Conservation (phyloP, 2,888 invertebrate species). For the Drosophila colorata region DNA sequence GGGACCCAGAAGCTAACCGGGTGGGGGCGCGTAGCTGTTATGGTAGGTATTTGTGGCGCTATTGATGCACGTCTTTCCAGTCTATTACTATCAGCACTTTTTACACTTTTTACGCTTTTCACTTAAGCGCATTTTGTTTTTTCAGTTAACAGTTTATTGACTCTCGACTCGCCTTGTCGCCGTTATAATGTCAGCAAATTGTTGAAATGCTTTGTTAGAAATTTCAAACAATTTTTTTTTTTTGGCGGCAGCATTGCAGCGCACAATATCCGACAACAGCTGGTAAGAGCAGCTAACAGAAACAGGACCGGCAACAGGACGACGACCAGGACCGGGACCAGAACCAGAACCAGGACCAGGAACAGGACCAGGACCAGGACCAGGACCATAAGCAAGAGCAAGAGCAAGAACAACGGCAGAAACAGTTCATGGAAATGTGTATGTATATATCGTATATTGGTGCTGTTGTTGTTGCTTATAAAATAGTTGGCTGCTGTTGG, state of each 20-base stretch:
- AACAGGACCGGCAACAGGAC: constrained; percentile 5
- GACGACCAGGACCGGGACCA: constrained; percentile 4
- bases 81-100: constrained; percentile 77
- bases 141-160: constrained; percentile 79
- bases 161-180: constrained; percentile 76
- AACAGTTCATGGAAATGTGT: constrained; percentile 5
- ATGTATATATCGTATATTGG: constrained; percentile 6
- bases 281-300: background rate
- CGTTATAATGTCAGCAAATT: constrained; percentile 81
- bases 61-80: constrained; percentile 75
- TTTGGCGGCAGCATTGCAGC: constrained; percentile 56
- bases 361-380: constrained; percentile 1
- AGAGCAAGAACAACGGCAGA: background rate
- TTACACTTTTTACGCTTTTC: constrained; percentile 54
- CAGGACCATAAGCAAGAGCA: background rate
- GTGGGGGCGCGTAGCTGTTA: constrained; percentile 25
- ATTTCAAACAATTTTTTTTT: constrained; percentile 80
- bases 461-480: constrained; percentile 29
- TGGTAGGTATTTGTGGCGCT: constrained; percentile 40
- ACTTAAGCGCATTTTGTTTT: constrained; percentile 59
- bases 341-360: background rate
- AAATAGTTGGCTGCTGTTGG: constrained; percentile 54
- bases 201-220: constrained; percentile 79
- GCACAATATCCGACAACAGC: constrained; percentile 16
- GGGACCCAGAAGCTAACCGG: constrained; percentile 8